Base-by-base conservation (phyloP, 2,888 invertebrate genomes). In the Saturnia japonica region DNA sequence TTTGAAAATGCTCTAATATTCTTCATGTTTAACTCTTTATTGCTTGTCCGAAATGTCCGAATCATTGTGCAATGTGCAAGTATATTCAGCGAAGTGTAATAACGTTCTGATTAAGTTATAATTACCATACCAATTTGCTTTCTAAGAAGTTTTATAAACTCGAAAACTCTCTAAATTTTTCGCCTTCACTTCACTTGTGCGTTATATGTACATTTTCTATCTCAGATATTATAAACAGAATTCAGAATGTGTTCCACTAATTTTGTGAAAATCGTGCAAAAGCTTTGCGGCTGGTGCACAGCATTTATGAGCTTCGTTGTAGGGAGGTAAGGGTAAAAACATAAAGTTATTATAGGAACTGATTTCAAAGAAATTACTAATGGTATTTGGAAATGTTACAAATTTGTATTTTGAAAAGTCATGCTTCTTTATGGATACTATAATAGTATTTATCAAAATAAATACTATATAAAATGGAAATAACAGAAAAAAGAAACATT, bases 331-430 rank as follows among this genome's bases (percentile, higher is more conserved):
- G 93, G 91, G 90, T 92, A 91, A 89, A 84, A 78, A 86, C 90
- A 91, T 87, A 88, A 85, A 90, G 91, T 86, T 88, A 85, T 87
- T n/a, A 89, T 88, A 89, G 87, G 87, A 90, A 88, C 82, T 86
- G 87, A 89, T 89, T 89, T 89, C 89, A 89, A 90, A 88, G 82
- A 88, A 80, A 86, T 91, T 92, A 91, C 89, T 91, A 86, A 91
- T 88, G 91, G 89, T 93, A 92, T 92, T 62, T 90, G 89, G 85
- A 91, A 84, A 82, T 92, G 91, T 94, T 94, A 93, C 93, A 94
- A 94, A 94, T 93, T 94, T 93, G 93, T 94, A 94, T 93, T 92
- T 88, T 80, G 77, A 79, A 81, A 78, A 78, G 73, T 78, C 79
- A 74, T 75, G 25, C 1, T 60, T 14, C 12, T 60, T 25, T 60